Conservation (phyloP, 2,113 vertebrate species). For the Pelobates fuscus region DNA sequence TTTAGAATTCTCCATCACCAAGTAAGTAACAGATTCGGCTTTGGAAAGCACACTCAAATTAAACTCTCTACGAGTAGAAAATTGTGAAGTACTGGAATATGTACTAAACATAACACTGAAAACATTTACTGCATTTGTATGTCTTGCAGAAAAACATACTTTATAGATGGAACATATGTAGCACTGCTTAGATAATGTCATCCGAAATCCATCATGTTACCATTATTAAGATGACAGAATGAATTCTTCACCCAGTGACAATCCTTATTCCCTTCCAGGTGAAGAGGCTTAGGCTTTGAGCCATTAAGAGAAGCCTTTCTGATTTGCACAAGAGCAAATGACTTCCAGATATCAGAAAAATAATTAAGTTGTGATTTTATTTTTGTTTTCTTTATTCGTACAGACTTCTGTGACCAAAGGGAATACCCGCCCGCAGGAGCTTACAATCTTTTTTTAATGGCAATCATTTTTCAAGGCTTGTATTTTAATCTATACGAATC, state of each 20-base stretch:
- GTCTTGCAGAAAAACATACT: no score
- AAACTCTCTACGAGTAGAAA: no score
- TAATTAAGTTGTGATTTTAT: not conserved
- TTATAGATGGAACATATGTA: no score
- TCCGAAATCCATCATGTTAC: not conserved
- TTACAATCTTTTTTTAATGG: constrained; percentile 37
- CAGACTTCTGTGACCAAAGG: constrained; percentile 3
- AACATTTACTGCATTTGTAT: no score
- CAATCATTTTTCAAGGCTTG: constrained; percentile 18
- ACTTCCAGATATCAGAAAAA: not conserved
- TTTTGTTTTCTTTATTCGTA: not conserved
- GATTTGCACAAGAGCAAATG: not conserved
- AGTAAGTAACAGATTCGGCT: no score
- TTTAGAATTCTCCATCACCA: no score
- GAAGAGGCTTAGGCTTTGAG: not conserved
- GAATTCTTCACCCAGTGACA: constrained; percentile 1
- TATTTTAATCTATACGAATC: constrained; percentile 28
- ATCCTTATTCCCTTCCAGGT: not conserved
- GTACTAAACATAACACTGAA: no score
- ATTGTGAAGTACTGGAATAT: no score
- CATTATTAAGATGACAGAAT: not conserved
- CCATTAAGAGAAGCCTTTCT: not conserved
- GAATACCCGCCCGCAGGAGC: constrained; percentile 16
- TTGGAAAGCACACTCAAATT: no score
- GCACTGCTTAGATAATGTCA: not conserved